These are phyloP conservation scores for Andricus quercusramuli DNA, from an alignment of 2,888 invertebrate genomes.

Conservation along the genomic window DNA sequence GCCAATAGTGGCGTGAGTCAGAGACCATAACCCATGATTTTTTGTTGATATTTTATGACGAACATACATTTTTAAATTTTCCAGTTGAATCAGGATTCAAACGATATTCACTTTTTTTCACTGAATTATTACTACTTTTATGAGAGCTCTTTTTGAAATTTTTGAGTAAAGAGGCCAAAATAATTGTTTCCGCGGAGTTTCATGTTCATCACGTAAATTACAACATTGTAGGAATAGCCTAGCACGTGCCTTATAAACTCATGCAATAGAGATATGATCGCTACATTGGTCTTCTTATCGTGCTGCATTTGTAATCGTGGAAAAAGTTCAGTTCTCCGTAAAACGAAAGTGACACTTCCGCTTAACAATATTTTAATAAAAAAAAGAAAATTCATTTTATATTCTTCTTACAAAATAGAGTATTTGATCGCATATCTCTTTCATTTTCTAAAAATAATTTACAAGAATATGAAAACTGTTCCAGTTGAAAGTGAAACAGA, in stretches of 20 bases:
- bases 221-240: not conserved
- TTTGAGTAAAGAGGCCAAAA: not conserved
- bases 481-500: not conserved
- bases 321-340: not conserved
- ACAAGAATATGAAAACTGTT: not conserved
- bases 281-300: constrained; percentile 28
- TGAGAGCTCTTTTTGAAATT: not conserved
- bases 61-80: not conserved
- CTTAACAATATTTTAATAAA: not conserved
- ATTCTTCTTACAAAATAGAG: not conserved
- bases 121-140: not conserved
- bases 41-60: not conserved
- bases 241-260: not conserved
- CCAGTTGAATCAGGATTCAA: not conserved
- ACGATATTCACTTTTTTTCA: not conserved
- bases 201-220: not conserved
- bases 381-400: not conserved
- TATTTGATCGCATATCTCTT: not conserved
- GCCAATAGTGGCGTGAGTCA: too few relatives aligned
- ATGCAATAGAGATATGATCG: constrained; percentile 5
- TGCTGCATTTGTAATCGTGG: constrained; percentile 32
- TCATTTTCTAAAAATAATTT: not conserved
- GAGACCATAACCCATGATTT: too few relatives aligned
- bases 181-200: constrained; percentile 9
- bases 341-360: not conserved